Conservation (phyloP, 2,113 vertebrate species). For the Elachura formosa region DNA sequence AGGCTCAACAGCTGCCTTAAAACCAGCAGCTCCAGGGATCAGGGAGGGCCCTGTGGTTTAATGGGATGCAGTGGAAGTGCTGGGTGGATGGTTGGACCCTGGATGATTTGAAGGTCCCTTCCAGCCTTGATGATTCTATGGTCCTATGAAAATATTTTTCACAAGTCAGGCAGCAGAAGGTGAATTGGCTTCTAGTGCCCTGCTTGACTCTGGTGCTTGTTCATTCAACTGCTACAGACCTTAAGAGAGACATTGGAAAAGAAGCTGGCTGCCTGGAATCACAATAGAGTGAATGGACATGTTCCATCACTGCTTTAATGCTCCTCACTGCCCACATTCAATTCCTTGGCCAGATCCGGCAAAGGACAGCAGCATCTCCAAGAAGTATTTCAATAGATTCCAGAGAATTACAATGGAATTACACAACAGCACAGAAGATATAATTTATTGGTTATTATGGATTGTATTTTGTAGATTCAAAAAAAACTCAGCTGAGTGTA, state of each 20-base stretch:
- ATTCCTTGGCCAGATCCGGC: constrained; percentile 9
- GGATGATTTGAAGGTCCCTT: not conserved
- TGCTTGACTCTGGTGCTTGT: not conserved
- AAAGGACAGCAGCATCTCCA: not conserved
- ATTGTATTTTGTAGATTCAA: not conserved
- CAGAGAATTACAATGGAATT: constrained; percentile 57
- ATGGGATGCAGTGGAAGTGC: not conserved
- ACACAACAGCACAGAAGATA: constrained; percentile 34
- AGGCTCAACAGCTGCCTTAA: not conserved
- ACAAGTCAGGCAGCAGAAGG: not conserved
- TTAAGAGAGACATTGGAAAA: not conserved
- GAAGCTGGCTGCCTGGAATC: not conserved
- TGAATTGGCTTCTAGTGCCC: not conserved
- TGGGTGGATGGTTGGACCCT: not conserved
- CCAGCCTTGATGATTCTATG: not conserved
- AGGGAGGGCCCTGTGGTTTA: not conserved
- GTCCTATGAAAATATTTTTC: not conserved
- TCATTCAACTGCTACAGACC: not conserved
- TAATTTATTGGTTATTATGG: constrained; percentile 29
- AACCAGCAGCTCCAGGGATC: not conserved
- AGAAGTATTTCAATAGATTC: constrained; percentile 53
- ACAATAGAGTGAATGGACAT: not conserved
- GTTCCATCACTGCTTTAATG: not conserved
- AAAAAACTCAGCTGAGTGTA: not conserved
- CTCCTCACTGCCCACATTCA: constrained; percentile 27